Percentiles rank a stretch among this genome's conserved stretches.
Evolutionary conservation across 2,113 vertebrate genomes (phyloP).

Genomic region (Ptychochromis oligacanthus): DNA sequence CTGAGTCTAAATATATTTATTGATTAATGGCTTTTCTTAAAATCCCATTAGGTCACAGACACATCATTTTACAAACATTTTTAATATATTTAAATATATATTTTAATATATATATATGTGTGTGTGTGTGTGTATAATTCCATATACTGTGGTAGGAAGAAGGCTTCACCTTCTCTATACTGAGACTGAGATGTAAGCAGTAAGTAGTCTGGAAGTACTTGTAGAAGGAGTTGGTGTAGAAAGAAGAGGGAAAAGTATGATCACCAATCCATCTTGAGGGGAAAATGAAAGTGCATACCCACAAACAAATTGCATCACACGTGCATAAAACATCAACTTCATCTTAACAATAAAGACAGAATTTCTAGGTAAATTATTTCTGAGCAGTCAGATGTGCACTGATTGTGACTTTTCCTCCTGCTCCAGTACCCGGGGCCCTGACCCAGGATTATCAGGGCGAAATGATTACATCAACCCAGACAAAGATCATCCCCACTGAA

Average conservation of each 20-base stretch:
- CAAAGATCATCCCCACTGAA: conserved; percentile 26
- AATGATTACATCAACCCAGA: conserved; percentile 56
- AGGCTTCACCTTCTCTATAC: not conserved
- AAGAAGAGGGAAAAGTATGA: not conserved
- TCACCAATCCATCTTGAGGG: not conserved
- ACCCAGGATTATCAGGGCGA: conserved; percentile 48
- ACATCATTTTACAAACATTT: not conserved
- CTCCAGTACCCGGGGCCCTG: conserved; percentile 18
- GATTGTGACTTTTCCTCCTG: conserved; percentile 4
- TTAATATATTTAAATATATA: too few species aligned
- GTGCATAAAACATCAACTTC: not conserved
- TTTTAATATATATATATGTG: too few species aligned
- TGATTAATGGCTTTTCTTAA: not conserved
- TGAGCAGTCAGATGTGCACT: not conserved
- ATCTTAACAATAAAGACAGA: not conserved
- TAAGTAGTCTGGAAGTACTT: not conserved
- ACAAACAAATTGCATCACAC: not conserved
- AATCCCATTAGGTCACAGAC: not conserved
- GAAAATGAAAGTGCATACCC: not conserved
- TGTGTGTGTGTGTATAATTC: too few species aligned
- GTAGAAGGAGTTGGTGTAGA: not conserved
- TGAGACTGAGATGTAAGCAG: not conserved
- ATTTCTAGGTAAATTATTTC: not conserved
- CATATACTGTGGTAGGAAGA: not conserved
- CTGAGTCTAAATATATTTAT: not conserved